Evolutionary conservation across 2,888 invertebrate genomes (phyloP).

Genomic region (Cosmia pyralina): DNA sequence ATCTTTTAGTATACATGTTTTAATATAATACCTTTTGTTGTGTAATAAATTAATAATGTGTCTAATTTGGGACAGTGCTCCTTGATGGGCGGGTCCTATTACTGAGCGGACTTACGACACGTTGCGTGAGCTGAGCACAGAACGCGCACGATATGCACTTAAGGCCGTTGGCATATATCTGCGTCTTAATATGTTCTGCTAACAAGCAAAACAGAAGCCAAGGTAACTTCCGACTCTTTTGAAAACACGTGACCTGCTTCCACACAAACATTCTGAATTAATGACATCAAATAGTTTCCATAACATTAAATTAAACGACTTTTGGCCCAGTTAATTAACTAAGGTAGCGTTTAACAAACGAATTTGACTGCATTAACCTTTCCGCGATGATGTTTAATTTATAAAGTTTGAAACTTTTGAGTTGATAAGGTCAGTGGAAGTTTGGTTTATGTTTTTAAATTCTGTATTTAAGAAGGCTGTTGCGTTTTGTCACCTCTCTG

Average conservation of each 20-base stretch:
- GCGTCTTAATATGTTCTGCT: too few species aligned
- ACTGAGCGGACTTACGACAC: too few species aligned
- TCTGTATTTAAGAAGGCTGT: too few species aligned
- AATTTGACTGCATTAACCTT: slow-evolving; percentile 52
- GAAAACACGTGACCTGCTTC: slow-evolving; percentile 13
- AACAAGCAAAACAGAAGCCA: slow-evolving; percentile 24
- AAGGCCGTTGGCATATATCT: too few species aligned
- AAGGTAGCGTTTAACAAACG: slow-evolving; percentile 60
- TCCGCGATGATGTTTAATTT: slow-evolving; percentile 51
- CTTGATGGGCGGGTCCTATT: too few species aligned
- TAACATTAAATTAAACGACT: slow-evolving; percentile 60
- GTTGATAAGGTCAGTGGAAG: slow-evolving; percentile 10
- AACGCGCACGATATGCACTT: too few species aligned
- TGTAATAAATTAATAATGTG: too few species aligned
- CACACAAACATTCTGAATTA: slow-evolving; percentile 31
- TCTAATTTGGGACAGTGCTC: too few species aligned
- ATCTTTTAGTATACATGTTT: too few species aligned
- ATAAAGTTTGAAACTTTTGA: slow-evolving; percentile 43
- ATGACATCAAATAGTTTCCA: slow-evolving; percentile 49
- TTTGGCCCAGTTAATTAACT: slow-evolving; percentile 63
- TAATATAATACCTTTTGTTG: too few species aligned
- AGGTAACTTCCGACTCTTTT: slow-evolving; percentile 36
- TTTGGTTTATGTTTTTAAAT: slow-evolving; percentile 7
- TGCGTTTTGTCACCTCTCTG: too few species aligned
- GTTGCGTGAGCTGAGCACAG: too few species aligned